Evolutionary conservation across 2,113 vertebrate genomes (phyloP).

Genomic region (Ceuthmochares aereus): DNA sequence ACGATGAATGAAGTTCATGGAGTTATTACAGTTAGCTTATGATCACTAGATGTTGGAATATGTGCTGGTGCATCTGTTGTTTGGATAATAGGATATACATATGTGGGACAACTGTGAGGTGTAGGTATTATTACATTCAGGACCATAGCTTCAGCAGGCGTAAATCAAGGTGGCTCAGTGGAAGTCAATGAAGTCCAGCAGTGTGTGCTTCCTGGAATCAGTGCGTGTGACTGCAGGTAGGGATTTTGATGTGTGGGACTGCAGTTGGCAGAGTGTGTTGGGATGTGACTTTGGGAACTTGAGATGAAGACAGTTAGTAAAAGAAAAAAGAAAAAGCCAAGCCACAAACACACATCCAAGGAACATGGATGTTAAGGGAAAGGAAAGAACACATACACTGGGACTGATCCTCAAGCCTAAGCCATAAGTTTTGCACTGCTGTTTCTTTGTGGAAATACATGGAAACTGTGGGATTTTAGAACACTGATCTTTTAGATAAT

Average conservation of each 20-base stretch:
- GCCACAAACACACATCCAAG: slow-evolving; percentile 7
- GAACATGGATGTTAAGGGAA: background rate
- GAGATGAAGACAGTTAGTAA: background rate
- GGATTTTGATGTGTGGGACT: background rate
- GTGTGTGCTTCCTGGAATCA: background rate
- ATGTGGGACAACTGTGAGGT: background rate
- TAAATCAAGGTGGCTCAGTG: slow-evolving; percentile 19
- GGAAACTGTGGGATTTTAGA: background rate
- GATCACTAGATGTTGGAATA: slow-evolving; percentile 4
- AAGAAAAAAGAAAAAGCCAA: slow-evolving; percentile 19
- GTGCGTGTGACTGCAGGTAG: background rate
- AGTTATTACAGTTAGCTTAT: background rate
- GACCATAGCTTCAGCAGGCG: background rate
- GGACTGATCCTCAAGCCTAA: background rate
- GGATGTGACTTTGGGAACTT: slow-evolving; percentile 7
- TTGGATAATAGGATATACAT: background rate
- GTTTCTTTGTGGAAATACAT: background rate
- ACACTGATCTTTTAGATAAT: background rate
- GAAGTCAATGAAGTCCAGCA: background rate
- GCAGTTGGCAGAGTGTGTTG: background rate
- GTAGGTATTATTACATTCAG: background rate
- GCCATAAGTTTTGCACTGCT: background rate
- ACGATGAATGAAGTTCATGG: slow-evolving; percentile 9
- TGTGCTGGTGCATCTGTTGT: slow-evolving; percentile 4
- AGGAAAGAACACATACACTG: background rate